Evolutionary conservation across 92 coral and sea anemone genomes (phyloP).

Genomic region (Heliopora coerulea): DNA sequence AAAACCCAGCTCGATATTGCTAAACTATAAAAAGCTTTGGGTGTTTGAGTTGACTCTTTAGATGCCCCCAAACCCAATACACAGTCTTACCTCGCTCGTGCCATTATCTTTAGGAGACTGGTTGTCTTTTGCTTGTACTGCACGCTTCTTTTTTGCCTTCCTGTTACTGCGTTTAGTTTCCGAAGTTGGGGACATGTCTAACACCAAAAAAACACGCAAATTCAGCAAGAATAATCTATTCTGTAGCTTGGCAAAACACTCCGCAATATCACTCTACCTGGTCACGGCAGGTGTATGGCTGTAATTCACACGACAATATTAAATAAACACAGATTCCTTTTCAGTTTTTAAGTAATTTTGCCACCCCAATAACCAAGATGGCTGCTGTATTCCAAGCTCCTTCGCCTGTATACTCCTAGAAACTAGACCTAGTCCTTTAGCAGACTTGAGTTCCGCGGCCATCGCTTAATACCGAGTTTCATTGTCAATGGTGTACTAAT

Average conservation of each 20-base stretch:
- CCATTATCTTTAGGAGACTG: background rate
- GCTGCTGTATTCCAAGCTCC: constrained; percentile 33
- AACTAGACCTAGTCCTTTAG: no score
- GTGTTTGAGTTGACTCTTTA: background rate
- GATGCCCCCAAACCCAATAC: background rate
- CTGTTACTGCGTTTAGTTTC: constrained; percentile 42
- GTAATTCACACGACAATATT: background rate
- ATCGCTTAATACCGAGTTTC: no score
- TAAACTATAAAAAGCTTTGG: no score
- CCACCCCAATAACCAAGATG: constrained; percentile 34
- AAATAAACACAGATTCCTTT: background rate
- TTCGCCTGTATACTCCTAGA: background rate
- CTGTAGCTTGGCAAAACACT: background rate
- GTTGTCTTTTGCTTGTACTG: constrained; percentile 25
- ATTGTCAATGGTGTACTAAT: no score
- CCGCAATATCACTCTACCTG: background rate
- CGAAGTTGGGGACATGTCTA: constrained; percentile 21
- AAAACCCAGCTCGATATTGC: no score
- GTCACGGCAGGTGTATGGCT: background rate
- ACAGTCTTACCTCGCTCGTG: constrained; percentile 23
- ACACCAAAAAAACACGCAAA: constrained; percentile 6
- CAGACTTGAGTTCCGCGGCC: no score
- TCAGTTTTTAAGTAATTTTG: background rate
- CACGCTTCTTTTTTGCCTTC: constrained; percentile 34
- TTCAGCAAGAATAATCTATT: background rate